Percentiles rank a stretch among this genome's conserved stretches.
Evolutionary conservation across 2,113 vertebrate genomes (phyloP).

Genomic region (Alligator mississippiensis): DNA sequence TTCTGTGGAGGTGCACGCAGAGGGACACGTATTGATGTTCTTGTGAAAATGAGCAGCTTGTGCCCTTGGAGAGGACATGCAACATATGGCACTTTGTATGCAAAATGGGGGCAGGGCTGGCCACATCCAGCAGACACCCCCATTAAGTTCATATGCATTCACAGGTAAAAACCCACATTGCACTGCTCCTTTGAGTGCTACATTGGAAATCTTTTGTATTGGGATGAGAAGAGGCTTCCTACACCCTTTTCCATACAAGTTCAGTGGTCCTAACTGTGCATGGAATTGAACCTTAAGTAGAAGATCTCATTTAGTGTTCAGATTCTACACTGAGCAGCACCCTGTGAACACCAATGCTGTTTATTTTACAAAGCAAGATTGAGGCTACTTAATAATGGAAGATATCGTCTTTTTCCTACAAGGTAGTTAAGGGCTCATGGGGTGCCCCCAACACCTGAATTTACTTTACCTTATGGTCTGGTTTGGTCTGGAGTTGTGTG

Average conservation of each 20-base stretch:
- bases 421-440: not conserved
- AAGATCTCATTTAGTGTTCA: not conserved
- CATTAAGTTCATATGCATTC: not conserved
- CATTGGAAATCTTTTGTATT: not conserved
- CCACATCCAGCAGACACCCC: conserved; percentile 17
- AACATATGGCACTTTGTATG: conserved; percentile 41
- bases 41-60: conserved; percentile 52
- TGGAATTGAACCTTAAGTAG: not conserved
- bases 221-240: not conserved
- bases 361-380: not conserved
- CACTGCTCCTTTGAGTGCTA: not conserved
- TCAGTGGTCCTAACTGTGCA: not conserved
- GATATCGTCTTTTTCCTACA: not conserved
- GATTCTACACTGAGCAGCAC: not conserved
- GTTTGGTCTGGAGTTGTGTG: not conserved
- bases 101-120: not conserved
- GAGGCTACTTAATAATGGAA: not conserved
- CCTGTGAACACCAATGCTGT: not conserved
- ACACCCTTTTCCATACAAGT: not conserved
- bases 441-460: not conserved
- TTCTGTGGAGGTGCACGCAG: conserved; percentile 44
- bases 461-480: not conserved
- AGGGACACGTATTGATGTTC: conserved; percentile 15
- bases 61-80: conserved; percentile 29
- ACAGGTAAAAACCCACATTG: accelerated